phyloP scores from a whole-genome alignment of 2,113 vertebrate species.

The Regulus satrapa region DNA sequence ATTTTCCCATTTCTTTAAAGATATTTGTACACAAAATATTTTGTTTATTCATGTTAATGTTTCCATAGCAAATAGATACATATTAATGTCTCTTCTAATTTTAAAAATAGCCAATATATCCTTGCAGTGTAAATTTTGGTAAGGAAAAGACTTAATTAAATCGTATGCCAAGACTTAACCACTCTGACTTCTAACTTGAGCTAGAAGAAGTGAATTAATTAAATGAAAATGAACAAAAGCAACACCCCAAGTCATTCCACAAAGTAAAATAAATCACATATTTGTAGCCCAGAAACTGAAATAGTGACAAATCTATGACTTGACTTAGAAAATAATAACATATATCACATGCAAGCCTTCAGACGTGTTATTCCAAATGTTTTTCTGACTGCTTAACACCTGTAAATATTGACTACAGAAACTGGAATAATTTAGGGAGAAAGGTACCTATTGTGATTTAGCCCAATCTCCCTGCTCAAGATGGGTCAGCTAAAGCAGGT shows the following conservation, averaged over 20 bases:
- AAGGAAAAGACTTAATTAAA: not conserved
- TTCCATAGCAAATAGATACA: not conserved
- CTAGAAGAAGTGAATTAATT: too few relatives aligned
- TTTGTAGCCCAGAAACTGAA: not conserved
- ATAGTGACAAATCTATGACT: not conserved
- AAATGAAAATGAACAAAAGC: not conserved
- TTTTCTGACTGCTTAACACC: not conserved
- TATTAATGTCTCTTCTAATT: not conserved
- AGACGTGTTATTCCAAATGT: not conserved
- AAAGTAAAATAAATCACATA: not conserved
- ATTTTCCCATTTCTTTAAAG: not conserved
- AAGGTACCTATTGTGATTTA: not conserved
- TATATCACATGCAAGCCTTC: not conserved
- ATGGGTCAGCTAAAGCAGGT: not conserved
- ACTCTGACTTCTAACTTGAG: not conserved
- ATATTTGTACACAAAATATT: not conserved
- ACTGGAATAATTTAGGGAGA: not conserved
- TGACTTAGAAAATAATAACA: not conserved
- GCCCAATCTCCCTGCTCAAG: not conserved
- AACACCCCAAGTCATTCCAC: not conserved
- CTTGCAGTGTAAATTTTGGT: not conserved
- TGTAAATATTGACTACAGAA: not conserved
- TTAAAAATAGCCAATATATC: not conserved
- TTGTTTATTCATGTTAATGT: not conserved
- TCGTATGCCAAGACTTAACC: not conserved